phyloP scores from a whole-genome alignment of 2,888 invertebrate species.

The Scotopteryx bipunctaria region DNA sequence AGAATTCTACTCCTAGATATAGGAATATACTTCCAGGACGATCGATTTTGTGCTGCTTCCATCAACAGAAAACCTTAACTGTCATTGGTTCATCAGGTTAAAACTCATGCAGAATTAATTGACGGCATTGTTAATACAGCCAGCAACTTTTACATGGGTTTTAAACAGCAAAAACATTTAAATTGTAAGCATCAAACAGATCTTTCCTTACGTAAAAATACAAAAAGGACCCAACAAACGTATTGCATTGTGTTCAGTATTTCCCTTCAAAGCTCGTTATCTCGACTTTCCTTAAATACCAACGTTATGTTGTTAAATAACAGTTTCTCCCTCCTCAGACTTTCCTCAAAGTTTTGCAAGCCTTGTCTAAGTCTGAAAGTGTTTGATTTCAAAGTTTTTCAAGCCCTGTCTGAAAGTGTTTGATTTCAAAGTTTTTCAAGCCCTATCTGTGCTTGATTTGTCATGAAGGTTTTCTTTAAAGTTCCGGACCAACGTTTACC shows the following conservation, averaged over 20 bases:
- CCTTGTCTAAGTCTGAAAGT: neutral
- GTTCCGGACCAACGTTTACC: too few relatives aligned
- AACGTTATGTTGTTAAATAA: conserved; percentile 8
- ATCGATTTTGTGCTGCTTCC: too few relatives aligned
- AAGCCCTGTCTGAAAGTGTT: conserved; percentile 6
- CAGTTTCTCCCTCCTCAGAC: conserved; percentile 1
- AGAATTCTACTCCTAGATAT: too few relatives aligned
- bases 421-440: conserved; percentile 10
- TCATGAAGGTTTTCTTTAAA: too few relatives aligned
- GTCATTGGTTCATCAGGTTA: too few relatives aligned
- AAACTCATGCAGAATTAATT: too few relatives aligned
- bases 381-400: conserved; percentile 7
- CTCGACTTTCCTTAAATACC: conserved; percentile 14
- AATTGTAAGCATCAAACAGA: neutral
- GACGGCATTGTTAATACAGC: too few relatives aligned
- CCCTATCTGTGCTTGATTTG: neutral
- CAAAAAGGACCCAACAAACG: conserved; percentile 1
- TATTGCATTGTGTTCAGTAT: conserved; percentile 32
- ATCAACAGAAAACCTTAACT: too few relatives aligned
- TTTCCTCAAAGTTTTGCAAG: neutral
- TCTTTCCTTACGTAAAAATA: neutral
- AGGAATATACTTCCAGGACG: too few relatives aligned
- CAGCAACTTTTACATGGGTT: too few relatives aligned
- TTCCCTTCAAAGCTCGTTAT: conserved; percentile 7
- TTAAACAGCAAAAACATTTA: too few relatives aligned